phyloP scores from a whole-genome alignment of 2,113 vertebrate species.

The Paradisaea rubra region DNA sequence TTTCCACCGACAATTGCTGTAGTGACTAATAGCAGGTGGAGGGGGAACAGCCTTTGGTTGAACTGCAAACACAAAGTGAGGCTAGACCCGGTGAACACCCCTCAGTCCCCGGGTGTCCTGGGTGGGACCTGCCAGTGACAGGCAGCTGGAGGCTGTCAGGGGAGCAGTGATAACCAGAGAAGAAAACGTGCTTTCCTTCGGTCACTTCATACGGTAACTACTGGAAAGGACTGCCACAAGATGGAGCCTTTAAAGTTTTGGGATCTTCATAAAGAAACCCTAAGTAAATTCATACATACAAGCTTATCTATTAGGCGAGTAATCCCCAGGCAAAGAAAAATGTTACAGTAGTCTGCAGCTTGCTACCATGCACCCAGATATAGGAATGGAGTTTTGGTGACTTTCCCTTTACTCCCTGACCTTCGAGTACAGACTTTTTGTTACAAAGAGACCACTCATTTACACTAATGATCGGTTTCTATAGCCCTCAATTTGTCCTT shows the following conservation, averaged over 20 bases:
- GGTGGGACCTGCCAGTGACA: neutral
- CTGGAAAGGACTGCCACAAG: neutral
- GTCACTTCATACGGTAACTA: neutral
- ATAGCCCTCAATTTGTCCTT: neutral
- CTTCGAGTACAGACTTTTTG: neutral
- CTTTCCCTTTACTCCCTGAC: neutral
- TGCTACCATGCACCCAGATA: neutral
- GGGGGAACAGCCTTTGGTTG: accelerated
- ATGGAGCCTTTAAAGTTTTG: neutral
- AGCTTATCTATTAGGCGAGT: neutral
- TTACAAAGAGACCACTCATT: neutral
- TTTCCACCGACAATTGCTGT: neutral
- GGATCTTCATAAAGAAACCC: neutral
- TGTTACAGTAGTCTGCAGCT: neutral
- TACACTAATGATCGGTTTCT: neutral
- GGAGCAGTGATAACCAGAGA: neutral
- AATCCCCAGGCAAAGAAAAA: neutral
- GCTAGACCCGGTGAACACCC: too few relatives aligned
- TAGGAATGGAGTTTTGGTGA: neutral
- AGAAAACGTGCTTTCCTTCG: neutral
- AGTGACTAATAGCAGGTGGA: neutral
- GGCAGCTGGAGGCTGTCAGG: neutral
- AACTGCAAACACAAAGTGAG: neutral
- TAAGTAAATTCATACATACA: neutral
- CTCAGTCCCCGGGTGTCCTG: neutral